Evolutionary conservation across 2,888 invertebrate species (phyloP).

Genomic region (Druceiella hillmani): DNA sequence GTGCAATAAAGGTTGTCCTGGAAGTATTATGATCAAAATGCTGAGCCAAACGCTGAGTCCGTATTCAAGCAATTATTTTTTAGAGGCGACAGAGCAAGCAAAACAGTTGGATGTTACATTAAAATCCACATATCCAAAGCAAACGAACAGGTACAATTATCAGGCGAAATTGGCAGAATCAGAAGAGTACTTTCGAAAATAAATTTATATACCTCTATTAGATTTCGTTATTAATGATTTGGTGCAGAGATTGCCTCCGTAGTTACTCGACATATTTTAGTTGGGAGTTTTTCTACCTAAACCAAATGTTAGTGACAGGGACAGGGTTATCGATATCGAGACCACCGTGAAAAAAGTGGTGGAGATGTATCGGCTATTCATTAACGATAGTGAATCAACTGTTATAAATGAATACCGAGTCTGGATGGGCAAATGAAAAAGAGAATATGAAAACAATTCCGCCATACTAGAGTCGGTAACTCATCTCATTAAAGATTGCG

Average conservation of each 20-base stretch:
- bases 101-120: slow-evolving; percentile 14
- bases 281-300: slow-evolving; percentile 14
- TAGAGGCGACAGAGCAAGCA: slow-evolving; percentile 14
- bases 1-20: slow-evolving; percentile 11
- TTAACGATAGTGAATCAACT: slow-evolving; percentile 13
- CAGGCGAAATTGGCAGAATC: slow-evolving; percentile 12
- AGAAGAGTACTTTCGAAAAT: slow-evolving; percentile 13
- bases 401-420: slow-evolving; percentile 4
- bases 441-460: slow-evolving; percentile 11
- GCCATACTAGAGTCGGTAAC: slow-evolving; percentile 15
- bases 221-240: slow-evolving; percentile 12
- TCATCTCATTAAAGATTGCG: slow-evolving; percentile 13
- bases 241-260: slow-evolving; percentile 13
- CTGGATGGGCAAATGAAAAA: slow-evolving; percentile 15
- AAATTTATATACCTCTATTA: slow-evolving; percentile 12
- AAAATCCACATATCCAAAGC: slow-evolving; percentile 12
- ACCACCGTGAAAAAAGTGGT: slow-evolving; percentile 12
- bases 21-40: slow-evolving; percentile 13
- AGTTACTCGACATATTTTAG: slow-evolving; percentile 14
- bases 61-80: slow-evolving; percentile 14
- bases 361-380: slow-evolving; percentile 11
- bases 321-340: slow-evolving; percentile 10
- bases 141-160: slow-evolving; percentile 14
- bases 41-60: slow-evolving; percentile 12
- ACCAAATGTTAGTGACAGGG: slow-evolving; percentile 6